Evolutionary conservation across 1,140 invertebrate species (phyloP), one percentile per base, ranked within the genome.

Genomic region (Drosophila gunungcola): DNA sequence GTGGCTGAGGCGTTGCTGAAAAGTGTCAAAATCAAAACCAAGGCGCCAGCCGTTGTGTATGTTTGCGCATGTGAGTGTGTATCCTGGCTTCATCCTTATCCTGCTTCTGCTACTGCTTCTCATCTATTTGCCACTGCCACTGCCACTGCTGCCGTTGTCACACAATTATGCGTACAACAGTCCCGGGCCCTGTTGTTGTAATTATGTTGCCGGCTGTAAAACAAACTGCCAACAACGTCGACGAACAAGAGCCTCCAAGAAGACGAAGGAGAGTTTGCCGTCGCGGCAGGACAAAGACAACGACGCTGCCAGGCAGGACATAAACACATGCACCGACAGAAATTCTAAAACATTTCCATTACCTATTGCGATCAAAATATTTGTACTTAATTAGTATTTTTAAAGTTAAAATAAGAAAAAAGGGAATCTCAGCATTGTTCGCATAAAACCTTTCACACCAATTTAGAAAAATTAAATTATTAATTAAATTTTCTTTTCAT

Each of bases 21-120:
- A 88, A 88, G 83, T 88, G 83, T 88, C 83, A 88, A 89, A 88
- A 88, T 88, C 84, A 83, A 89, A 88, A 76, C 79, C 80, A 78
- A 88, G 83, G 83, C 75, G 75, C 58, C 63, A 29, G 13, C n/a
- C 34, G 10, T 32, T 56, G 25, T 45, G 32, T 36, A 11, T 51
- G 13, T 41, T 13, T 49, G 63, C 54, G 42, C 36, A 67, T 58
- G 56, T 63, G 74, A 55, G 73, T 73, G 63, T 73, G 67, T 77
- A 73, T 83, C 67, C 84, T 70, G 38, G 75, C 69, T 76, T 82
- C 64, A 75, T 73, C 81, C 80, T 79, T 60, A 53, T 45, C 11
- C 55, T 46, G 13, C 41, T 42, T 1, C 13, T 13, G 41, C 11
- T 46, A 4, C 43, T 46, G 32, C 21, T 21, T 43, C 51, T 46